Evolutionary conservation across 2,888 invertebrate species (phyloP).

Genomic region (Napeogenes inachia): DNA sequence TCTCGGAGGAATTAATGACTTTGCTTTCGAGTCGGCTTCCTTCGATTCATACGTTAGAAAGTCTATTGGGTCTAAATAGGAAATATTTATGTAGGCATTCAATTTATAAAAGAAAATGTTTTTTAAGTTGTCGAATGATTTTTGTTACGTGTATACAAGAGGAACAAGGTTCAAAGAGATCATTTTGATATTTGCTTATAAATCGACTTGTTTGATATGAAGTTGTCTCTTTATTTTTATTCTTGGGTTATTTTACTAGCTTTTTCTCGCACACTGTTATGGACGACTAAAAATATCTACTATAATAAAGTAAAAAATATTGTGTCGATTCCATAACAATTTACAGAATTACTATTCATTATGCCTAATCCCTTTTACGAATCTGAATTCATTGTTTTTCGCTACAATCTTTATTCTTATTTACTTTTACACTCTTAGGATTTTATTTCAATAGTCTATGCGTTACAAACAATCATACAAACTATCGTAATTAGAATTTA

Average conservation of each 20-base stretch:
- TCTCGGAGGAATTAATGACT: constrained; percentile 69
- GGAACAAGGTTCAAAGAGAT: not conserved
- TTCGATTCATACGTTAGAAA: constrained; percentile 58
- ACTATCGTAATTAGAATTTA: too few species aligned
- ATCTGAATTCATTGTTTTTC: too few species aligned
- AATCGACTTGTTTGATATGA: constrained; percentile 2
- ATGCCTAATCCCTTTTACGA: too few species aligned
- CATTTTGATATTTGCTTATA: constrained; percentile 2
- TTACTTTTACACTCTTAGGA: too few species aligned
- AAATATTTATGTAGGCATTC: constrained; percentile 33
- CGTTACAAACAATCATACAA: too few species aligned
- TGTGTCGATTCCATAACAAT: too few species aligned
- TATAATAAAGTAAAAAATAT: too few species aligned
- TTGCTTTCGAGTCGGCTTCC: constrained; percentile 53
- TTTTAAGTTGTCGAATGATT: constrained; percentile 9
- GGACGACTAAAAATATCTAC: too few species aligned
- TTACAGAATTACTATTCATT: too few species aligned
- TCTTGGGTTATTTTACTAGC: not conserved
- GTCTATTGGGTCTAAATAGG: constrained; percentile 47
- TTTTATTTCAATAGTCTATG: too few species aligned
- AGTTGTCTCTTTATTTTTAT: not conserved
- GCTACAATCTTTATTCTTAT: too few species aligned
- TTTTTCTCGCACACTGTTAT: too few species aligned
- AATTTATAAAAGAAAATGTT: constrained; percentile 14
- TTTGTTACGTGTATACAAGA: constrained; percentile 3